A percentile compares a stretch with the other conserved stretches of the same genome.
Conservation (phyloP, 2,797 vertebrate species). For the Poecilia wingei region DNA sequence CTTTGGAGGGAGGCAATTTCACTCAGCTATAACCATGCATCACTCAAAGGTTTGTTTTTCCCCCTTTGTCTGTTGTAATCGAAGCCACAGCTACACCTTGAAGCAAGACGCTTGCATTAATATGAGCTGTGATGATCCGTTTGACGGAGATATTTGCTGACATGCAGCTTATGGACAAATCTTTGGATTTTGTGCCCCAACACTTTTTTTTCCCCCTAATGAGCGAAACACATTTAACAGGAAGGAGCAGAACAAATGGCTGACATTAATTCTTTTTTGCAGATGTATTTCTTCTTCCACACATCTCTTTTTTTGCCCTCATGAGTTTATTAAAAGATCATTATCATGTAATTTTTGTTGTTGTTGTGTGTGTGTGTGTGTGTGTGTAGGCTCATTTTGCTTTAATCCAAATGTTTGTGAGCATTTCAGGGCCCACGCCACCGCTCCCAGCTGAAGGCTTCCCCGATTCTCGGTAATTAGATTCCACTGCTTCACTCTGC, state of each 20-base stretch:
- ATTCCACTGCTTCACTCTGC: constrained; percentile 53
- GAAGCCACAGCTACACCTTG: constrained; percentile 49
- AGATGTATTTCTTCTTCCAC: neutral
- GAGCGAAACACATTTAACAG: neutral
- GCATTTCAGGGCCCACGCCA: neutral
- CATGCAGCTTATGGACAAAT: neutral
- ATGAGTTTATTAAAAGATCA: neutral
- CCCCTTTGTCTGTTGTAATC: constrained; percentile 44
- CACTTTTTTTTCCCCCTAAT: neutral
- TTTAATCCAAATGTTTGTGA: constrained; percentile 7
- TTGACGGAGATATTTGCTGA: constrained; percentile 8
- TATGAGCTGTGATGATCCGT: constrained; percentile 19
- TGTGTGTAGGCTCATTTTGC: neutral
- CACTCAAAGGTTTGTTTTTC: constrained; percentile 35
- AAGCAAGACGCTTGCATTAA: constrained; percentile 7
- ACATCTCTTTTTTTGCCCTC: constrained; percentile 2
- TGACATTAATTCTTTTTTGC: neutral
- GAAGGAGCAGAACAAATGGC: neutral
- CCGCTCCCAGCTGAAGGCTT: constrained; percentile 43
- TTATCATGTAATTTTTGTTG: neutral
- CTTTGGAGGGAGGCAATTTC: constrained; percentile 20
- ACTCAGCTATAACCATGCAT: constrained; percentile 51
- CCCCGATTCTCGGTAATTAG: constrained; percentile 55
- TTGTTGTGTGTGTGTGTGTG: no score
- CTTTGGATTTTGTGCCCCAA: neutral